These are phyloP conservation scores for Drosophila histrio DNA, from an alignment of 2,888 invertebrate species.

Conservation along the genomic window DNA sequence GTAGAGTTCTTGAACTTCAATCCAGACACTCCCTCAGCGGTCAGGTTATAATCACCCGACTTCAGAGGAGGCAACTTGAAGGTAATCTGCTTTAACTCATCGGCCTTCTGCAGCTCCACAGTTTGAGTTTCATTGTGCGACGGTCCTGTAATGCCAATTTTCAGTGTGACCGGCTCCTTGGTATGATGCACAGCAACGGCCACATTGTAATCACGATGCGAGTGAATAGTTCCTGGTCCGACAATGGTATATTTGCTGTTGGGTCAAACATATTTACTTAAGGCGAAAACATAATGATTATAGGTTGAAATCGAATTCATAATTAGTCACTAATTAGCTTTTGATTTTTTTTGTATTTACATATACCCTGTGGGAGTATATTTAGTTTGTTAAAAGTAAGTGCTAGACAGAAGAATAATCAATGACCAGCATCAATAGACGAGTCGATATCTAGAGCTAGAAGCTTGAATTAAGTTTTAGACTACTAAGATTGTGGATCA, in stretches of 20 bases:
- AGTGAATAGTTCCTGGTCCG: conserved; percentile 91
- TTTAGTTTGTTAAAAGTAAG: too few relatives aligned
- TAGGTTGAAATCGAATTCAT: conserved; percentile 12
- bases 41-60: conserved; percentile 89
- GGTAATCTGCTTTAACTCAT: conserved; percentile 67
- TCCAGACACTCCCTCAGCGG: conserved; percentile 90
- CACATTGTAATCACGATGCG: conserved; percentile 92
- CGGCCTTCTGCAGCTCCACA: conserved; percentile 57
- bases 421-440: too few relatives aligned
- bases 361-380: too few relatives aligned
- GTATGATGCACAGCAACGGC: conserved; percentile 87
- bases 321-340: conserved; percentile 30
- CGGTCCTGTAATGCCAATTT: conserved; percentile 78
- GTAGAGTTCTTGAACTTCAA: conserved; percentile 90
- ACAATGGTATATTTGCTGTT: conserved; percentile 89
- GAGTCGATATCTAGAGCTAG: too few relatives aligned
- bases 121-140: conserved; percentile 71
- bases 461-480: too few relatives aligned
- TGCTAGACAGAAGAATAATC: too few relatives aligned
- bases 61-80: conserved; percentile 70
- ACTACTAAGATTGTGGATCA: too few relatives aligned
- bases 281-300: conserved; percentile 27
- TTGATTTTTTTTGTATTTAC: neutral
- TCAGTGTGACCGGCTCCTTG: conserved; percentile 65
- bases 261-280: neutral